phyloP scores from a whole-genome alignment of 1,140 invertebrate species.

The Drosophila gunungcola region DNA sequence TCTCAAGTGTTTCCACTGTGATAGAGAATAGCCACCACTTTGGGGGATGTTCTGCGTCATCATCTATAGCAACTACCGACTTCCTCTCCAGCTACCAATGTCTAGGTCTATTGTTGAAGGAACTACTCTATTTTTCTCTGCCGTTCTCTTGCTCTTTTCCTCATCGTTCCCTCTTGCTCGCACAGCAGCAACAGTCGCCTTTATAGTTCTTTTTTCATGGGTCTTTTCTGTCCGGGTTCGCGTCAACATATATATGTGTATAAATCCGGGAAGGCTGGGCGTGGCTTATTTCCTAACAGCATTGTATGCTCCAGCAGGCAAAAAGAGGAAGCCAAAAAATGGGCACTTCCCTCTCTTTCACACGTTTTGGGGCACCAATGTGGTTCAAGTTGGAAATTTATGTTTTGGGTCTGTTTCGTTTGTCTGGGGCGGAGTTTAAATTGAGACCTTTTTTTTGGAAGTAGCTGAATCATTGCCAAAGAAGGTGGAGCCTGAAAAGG shows the following conservation, averaged over 20 bases:
- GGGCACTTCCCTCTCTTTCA: constrained; percentile 52
- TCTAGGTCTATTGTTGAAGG: constrained; percentile 72
- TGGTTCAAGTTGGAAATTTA: constrained; percentile 35
- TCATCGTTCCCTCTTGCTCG: constrained; percentile 25
- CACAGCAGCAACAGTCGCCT: constrained; percentile 29
- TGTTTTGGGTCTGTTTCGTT: constrained; percentile 45
- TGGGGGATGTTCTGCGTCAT: constrained; percentile 66
- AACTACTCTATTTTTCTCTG: constrained; percentile 56
- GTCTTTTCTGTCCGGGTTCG: constrained; percentile 67
- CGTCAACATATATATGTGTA: constrained; percentile 39
- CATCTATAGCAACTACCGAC: constrained; percentile 24
- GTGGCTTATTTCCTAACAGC: constrained; percentile 72
- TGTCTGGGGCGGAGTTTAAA: constrained; percentile 69
- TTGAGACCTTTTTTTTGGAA: constrained; percentile 47
- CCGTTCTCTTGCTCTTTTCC: constrained; percentile 12
- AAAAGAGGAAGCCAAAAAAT: constrained; percentile 58
- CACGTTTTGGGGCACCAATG: constrained; percentile 44
- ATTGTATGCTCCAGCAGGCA: constrained; percentile 51
- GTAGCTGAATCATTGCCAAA: constrained; percentile 57
- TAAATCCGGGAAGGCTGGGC: constrained; percentile 63
- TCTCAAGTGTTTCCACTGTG: constrained; percentile 66
- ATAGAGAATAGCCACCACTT: constrained; percentile 47
- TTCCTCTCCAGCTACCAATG: constrained; percentile 11
- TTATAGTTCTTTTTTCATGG: constrained; percentile 47
- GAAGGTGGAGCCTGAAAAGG: constrained; percentile 55